phyloP scores from a whole-genome alignment of 1,140 invertebrate species.

The Magallana ariakensis region DNA sequence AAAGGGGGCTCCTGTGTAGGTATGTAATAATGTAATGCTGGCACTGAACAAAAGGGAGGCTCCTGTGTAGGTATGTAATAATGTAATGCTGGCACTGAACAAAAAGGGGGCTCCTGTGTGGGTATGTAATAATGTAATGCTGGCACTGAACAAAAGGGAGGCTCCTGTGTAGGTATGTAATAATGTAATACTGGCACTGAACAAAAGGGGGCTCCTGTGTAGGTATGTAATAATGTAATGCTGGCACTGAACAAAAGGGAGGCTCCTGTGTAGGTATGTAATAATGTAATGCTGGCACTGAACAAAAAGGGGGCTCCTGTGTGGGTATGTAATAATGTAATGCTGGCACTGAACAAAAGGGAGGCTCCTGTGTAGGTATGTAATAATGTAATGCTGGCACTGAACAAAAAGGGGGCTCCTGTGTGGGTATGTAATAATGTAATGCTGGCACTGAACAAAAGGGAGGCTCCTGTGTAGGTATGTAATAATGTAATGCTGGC shows the following conservation, averaged over 20 bases:
- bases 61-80: constrained; percentile 75
- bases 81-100: not conserved
- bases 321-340: constrained; percentile 45
- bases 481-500: constrained; percentile 42
- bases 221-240: constrained; percentile 76
- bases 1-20: not conserved
- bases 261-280: constrained; percentile 76
- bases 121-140: constrained; percentile 44
- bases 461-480: constrained; percentile 76
- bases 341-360: not conserved
- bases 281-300: not conserved
- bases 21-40: constrained; percentile 79
- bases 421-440: constrained; percentile 63
- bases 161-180: not conserved
- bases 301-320: not conserved
- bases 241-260: constrained; percentile 78
- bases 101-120: not conserved
- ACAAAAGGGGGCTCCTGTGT: not conserved
- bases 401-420: not conserved
- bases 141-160: not conserved
- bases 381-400: not conserved
- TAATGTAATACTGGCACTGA: not conserved
- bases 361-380: not conserved
- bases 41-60: constrained; percentile 74
- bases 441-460: constrained; percentile 80